Evolutionary conservation across 37 sponge, comb jelly and placozoan species (phyloP).

Genomic region (Halichondria panicea): DNA sequence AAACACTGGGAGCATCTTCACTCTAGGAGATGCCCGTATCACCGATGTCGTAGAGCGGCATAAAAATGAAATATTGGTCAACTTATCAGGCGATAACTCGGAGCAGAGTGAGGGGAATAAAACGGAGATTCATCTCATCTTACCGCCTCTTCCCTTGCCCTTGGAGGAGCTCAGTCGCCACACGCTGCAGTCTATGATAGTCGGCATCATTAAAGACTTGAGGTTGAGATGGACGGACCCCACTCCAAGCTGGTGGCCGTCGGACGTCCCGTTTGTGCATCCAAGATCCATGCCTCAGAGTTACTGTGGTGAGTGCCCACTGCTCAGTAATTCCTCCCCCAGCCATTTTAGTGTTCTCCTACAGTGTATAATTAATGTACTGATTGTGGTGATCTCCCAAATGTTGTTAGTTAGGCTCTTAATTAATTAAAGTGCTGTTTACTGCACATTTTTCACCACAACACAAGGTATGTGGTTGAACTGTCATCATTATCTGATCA

Average conservation of each 20-base stretch:
- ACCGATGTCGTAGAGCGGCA: conserved; percentile 62
- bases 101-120: neutral
- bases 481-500: too few relatives aligned
- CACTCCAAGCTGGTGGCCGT: conserved; percentile 67
- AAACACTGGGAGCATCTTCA: conserved; percentile 62
- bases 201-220: conserved; percentile 64
- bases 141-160: conserved; percentile 51
- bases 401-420: too few relatives aligned
- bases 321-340: too few relatives aligned
- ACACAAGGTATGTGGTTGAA: too few relatives aligned
- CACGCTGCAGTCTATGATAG: conserved; percentile 48
- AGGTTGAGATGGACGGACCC: conserved; percentile 62
- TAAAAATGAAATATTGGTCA: conserved; percentile 49
- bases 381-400: too few relatives aligned
- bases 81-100: neutral
- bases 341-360: too few relatives aligned
- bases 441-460: too few relatives aligned
- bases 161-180: conserved; percentile 39
- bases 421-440: too few relatives aligned
- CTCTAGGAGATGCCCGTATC: conserved; percentile 57
- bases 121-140: conserved; percentile 54
- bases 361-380: too few relatives aligned
- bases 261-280: conserved; percentile 52
- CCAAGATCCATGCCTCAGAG: conserved; percentile 42
- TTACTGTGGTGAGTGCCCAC: conserved; percentile 60